phyloP scores from a whole-genome alignment of 2,888 invertebrate species.

The Unio pictorum region DNA sequence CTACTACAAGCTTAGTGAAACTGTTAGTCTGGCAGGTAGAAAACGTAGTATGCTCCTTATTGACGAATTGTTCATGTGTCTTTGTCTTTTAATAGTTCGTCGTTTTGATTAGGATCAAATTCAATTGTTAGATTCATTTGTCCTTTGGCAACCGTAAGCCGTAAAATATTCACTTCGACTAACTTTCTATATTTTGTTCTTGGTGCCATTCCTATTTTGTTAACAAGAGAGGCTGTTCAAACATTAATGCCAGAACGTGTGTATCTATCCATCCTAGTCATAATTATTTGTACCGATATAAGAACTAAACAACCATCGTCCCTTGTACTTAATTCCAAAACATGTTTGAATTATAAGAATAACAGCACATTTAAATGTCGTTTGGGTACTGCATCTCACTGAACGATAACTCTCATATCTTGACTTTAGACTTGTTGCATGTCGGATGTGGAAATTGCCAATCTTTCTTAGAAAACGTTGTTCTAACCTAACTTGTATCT shows the following conservation, averaged over 20 bases:
- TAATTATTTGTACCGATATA: constrained; percentile 12
- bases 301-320: constrained; percentile 9
- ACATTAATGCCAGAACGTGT: constrained; percentile 17
- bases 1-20: constrained; percentile 12
- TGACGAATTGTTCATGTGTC: constrained; percentile 24
- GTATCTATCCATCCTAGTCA: constrained; percentile 14
- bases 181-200: constrained; percentile 21
- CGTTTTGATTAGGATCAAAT: constrained; percentile 11
- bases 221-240: constrained; percentile 5
- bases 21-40: constrained; percentile 11
- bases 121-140: constrained; percentile 21
- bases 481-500: no score
- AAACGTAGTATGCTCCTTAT: constrained; percentile 16
- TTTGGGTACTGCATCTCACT: constrained; percentile 21
- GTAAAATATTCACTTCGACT: constrained; percentile 22
- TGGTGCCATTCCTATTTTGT: constrained; percentile 16
- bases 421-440: constrained; percentile 11
- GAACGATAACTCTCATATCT: constrained; percentile 16
- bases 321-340: constrained; percentile 10
- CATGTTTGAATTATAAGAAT: constrained; percentile 16
- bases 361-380: constrained; percentile 18
- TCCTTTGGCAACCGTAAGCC: constrained; percentile 17
- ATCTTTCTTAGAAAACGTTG: not conserved
- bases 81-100: constrained; percentile 14
- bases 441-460: constrained; percentile 28